Evolutionary conservation across 2,113 vertebrate genomes (phyloP).

Genomic region (Neofelis nebulosa): DNA sequence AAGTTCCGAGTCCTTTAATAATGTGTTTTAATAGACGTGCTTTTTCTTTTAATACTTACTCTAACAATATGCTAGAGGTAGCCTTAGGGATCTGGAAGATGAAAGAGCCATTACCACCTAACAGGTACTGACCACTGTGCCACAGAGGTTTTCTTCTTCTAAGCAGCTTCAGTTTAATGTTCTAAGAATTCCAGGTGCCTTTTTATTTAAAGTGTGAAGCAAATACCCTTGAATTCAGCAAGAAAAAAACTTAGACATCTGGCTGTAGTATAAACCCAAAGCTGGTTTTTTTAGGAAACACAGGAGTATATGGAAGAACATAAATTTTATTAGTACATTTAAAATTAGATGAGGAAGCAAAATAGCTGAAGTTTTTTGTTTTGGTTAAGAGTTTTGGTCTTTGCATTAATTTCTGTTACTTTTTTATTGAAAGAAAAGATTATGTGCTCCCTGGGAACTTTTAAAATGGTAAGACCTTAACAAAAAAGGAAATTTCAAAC

Average conservation of each 20-base stretch:
- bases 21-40: not conserved
- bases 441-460: not conserved
- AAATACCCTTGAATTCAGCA: not conserved
- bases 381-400: not conserved
- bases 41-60: not conserved
- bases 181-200: conserved; percentile 30
- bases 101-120: not conserved
- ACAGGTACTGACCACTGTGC: not conserved
- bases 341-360: not conserved
- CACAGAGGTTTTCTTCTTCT: not conserved
- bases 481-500: not conserved
- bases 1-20: not conserved
- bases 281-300: not conserved
- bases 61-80: conserved; percentile 11
- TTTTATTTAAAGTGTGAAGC: not conserved
- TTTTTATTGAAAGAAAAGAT: conserved; percentile 39
- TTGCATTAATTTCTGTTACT: conserved; percentile 5
- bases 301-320: not conserved
- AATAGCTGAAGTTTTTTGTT: not conserved
- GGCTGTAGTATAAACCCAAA: not conserved
- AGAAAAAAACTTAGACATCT: not conserved
- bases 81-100: not conserved
- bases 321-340: conserved; percentile 14
- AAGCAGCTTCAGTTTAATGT: not conserved
- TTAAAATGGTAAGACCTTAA: not conserved